These are phyloP conservation scores for Calephelis nemesis DNA, from an alignment of 1,140 invertebrate species.

Conservation along the genomic window DNA sequence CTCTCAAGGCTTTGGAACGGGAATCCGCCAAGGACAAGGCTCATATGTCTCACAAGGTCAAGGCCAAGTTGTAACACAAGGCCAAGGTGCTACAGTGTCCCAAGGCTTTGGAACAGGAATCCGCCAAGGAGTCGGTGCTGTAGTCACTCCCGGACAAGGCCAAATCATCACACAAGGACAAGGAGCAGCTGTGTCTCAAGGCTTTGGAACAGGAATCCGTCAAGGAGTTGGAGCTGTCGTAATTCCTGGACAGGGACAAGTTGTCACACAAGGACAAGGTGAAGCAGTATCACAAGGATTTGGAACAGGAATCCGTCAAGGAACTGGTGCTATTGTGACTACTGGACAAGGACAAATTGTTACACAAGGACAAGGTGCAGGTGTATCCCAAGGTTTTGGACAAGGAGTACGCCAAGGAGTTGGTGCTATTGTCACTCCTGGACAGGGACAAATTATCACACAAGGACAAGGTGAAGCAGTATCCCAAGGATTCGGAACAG, in stretches of 20 bases:
- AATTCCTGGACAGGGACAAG: constrained; percentile 28
- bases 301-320: constrained; percentile 18
- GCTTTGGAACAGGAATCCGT: constrained; percentile 25
- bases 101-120: constrained; percentile 28
- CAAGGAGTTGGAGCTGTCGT: constrained; percentile 25
- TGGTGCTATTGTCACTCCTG: constrained; percentile 20
- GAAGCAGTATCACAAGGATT: constrained; percentile 21
- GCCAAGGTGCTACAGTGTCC: constrained; percentile 24
- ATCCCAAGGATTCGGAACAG: constrained; percentile 32
- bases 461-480: constrained; percentile 32
- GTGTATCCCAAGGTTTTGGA: constrained; percentile 29
- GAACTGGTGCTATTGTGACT: constrained; percentile 19
- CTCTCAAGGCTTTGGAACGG: constrained; percentile 21
- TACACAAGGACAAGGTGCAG: constrained; percentile 10
- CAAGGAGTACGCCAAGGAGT: constrained; percentile 33
- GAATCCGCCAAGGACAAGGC: constrained; percentile 10
- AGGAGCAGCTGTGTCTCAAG: constrained; percentile 26
- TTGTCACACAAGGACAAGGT: constrained; percentile 28
- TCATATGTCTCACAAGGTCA: constrained; percentile 4
- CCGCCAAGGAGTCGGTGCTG: constrained; percentile 23
- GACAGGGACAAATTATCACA: constrained; percentile 25
- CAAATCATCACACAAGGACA: constrained; percentile 29
- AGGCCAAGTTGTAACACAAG: constrained; percentile 29
- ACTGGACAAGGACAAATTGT: background rate
- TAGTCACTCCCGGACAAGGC: constrained; percentile 27